A percentile compares a stretch with the other conserved stretches of the same genome.
Evolutionary conservation across 2,797 vertebrate genomes (phyloP).

Genomic region (Antrozous pallidus): DNA sequence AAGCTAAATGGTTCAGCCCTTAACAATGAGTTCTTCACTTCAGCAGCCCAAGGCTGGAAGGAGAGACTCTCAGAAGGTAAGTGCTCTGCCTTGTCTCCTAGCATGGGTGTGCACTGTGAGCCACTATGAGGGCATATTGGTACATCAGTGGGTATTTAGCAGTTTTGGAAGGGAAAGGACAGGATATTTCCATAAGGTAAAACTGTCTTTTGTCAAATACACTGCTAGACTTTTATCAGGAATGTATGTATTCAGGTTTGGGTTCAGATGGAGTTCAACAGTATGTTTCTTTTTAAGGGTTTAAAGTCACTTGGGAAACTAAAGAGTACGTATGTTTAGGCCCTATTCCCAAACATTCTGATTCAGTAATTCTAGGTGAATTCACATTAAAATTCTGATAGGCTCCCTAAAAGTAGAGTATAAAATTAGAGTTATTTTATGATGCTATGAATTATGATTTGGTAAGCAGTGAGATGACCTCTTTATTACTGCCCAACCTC

Average conservation of each 20-base stretch:
- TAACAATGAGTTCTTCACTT: conserved; percentile 99
- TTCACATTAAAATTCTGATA: conserved; percentile 22
- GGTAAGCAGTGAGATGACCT: neutral
- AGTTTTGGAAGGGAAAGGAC: neutral
- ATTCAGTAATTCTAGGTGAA: conserved; percentile 19
- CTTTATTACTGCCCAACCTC: neutral
- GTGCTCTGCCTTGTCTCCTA: neutral
- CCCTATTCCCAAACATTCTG: neutral
- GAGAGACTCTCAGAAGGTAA: conserved; percentile 95
- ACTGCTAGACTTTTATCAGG: neutral
- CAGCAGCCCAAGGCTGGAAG: conserved; percentile 98
- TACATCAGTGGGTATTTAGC: neutral
- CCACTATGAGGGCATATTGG: neutral
- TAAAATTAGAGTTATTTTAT: conserved; percentile 30
- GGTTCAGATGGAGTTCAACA: neutral
- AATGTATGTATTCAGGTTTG: neutral
- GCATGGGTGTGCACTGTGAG: neutral
- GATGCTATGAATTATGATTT: neutral
- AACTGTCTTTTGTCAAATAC: neutral
- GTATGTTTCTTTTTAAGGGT: conserved; percentile 1
- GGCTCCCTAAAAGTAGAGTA: neutral
- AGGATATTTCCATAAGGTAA: neutral
- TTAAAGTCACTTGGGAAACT: neutral
- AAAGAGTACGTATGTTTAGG: neutral
- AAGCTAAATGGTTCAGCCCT: conserved; percentile 95